A percentile compares a stretch with the other conserved stretches of the same genome.
phyloP scores from a whole-genome alignment of 2,888 invertebrate species.

The Meteorus cinctellus region DNA sequence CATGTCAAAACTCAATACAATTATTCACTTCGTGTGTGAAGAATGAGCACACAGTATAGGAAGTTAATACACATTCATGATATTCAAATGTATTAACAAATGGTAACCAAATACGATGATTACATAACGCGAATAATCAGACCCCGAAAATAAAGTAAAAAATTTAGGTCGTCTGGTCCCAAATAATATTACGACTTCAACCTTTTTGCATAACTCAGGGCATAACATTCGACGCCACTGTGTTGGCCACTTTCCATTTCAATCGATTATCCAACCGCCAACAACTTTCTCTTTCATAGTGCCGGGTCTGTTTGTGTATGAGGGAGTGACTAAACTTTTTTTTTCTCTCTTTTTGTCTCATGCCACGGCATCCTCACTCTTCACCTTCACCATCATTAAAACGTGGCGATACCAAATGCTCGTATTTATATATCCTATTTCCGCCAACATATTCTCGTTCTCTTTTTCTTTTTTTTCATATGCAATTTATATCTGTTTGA shows the following conservation, averaged over 20 bases:
- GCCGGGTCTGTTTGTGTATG: neutral
- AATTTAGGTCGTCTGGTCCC: slow-evolving; percentile 29
- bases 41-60: neutral
- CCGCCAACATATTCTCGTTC: neutral
- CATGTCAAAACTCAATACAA: neutral
- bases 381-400: slow-evolving; percentile 31
- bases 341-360: neutral
- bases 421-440: neutral
- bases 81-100: neutral
- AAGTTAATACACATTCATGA: slow-evolving; percentile 9
- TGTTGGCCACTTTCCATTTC: slow-evolving; percentile 66
- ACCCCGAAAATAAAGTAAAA: neutral
- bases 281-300: slow-evolving; percentile 62
- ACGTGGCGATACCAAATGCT: neutral
- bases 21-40: neutral
- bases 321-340: slow-evolving; percentile 30
- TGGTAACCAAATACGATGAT: neutral
- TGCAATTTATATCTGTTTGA: neutral
- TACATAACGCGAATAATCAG: neutral
- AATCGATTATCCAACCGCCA: slow-evolving; percentile 65
- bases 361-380: slow-evolving; percentile 17
- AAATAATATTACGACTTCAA: slow-evolving; percentile 44
- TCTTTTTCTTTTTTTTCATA: neutral
- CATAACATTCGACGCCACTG: slow-evolving; percentile 46
- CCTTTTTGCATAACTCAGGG: slow-evolving; percentile 46